phyloP scores from a whole-genome alignment of 2,797 vertebrate species.

The Acanthiza pusilla region DNA sequence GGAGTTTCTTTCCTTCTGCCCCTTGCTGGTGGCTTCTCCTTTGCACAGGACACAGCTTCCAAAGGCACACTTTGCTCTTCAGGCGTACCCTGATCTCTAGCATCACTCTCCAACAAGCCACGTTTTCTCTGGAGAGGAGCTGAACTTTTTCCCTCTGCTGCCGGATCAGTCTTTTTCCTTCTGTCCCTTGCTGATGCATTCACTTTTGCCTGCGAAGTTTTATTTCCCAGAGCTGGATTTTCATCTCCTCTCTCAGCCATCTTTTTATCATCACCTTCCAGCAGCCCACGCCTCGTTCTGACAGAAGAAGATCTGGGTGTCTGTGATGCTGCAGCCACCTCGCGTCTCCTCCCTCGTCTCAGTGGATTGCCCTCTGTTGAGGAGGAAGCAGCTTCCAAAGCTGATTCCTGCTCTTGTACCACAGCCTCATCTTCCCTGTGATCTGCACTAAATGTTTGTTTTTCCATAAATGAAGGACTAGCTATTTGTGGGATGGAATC shows the following conservation, averaged over 20 bases:
- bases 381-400: background rate
- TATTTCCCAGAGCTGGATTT: background rate
- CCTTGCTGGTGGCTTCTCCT: background rate
- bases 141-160: background rate
- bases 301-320: background rate
- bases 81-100: background rate
- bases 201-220: background rate
- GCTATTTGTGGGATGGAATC: background rate
- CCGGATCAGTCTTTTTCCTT: background rate
- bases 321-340: background rate
- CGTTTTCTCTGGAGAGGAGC: background rate
- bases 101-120: background rate
- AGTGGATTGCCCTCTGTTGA: background rate
- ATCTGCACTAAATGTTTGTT: background rate
- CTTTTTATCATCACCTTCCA: background rate
- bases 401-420: background rate
- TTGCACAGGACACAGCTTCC: background rate
- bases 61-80: background rate
- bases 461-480: background rate
- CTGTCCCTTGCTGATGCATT: background rate
- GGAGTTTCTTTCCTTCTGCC: background rate
- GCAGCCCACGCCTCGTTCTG: background rate
- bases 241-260: background rate
- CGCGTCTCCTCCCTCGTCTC: background rate
- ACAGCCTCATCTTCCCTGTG: background rate